Evolutionary conservation across 2,888 invertebrate species (phyloP).

Genomic region (Mantis religiosa): DNA sequence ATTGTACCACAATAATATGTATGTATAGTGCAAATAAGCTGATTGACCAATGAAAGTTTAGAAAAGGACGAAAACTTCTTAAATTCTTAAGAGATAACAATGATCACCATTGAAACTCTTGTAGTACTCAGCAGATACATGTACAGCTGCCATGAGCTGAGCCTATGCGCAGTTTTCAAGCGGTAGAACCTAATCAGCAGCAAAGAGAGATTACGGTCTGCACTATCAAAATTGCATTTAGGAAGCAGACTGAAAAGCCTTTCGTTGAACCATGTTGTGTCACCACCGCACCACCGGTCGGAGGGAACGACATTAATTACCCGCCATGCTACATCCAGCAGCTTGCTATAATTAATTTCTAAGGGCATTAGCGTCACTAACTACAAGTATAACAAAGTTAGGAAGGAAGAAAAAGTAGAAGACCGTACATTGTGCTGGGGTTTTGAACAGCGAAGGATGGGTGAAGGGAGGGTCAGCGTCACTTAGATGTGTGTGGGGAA

Average conservation of each 20-base stretch:
- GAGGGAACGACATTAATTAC: conserved; percentile 4
- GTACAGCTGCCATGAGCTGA: neutral
- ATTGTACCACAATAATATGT: no score
- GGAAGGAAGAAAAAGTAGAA: neutral
- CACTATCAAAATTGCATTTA: neutral
- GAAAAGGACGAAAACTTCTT: no score
- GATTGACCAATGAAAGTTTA: no score
- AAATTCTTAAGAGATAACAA: no score
- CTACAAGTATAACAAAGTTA: neutral
- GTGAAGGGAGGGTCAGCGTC: neutral
- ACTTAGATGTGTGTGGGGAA: neutral
- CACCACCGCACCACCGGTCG: neutral
- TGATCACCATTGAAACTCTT: no score
- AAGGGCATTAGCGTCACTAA: conserved; percentile 5
- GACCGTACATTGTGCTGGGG: neutral
- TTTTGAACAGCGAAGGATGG: neutral
- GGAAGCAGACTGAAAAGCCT: neutral
- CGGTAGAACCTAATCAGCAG: neutral
- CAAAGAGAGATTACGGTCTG: neutral
- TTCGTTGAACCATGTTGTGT: neutral
- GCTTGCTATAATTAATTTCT: conserved; percentile 9
- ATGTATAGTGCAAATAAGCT: no score
- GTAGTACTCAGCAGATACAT: neutral
- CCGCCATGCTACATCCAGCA: neutral
- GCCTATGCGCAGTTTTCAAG: neutral